Base-by-base conservation (phyloP, 2,888 invertebrate genomes). In the Yponomeuta evonymella region DNA sequence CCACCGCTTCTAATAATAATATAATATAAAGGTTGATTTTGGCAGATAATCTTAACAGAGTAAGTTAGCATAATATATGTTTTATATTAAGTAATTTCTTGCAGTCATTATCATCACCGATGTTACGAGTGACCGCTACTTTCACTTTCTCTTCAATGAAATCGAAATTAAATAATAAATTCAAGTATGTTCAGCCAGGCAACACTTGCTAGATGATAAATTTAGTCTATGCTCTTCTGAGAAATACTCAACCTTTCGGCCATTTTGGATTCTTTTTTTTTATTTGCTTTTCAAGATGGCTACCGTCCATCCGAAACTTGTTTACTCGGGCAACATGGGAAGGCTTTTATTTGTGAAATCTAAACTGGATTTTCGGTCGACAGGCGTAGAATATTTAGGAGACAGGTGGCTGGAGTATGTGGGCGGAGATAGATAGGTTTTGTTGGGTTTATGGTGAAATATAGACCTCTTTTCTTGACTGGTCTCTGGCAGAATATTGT, bases 261-360 rank as follows among this genome's bases (percentile, higher is more conserved):
- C 81, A 82, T 83, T 77, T 80, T 79, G 75, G 73, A 74, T 76
- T 43, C 43, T 43, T 43, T 43, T 36, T 36, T 43, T 73, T 69
- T 75, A 76, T 81, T 81, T 83, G 77, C 77, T 74, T 76, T 75
- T 74, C 78, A 81, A 80, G 77, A 82, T 82, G 82, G 83, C 83
- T 81, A 81, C 82, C 80, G 83, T 70, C 75, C 75, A 71, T 77
- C 75, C 73, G 43, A 43, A 75, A 78, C 75, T 74, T 76, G 76
- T 80, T 79, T 79, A 75, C 74, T 71, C 67, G 70, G 77, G 77
- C 76, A 79, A 79, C 73, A 79, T 77, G 48, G 23, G 36, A 11
- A 63, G 63, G 33, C 36, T 62, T 69, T 70, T 67, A 67, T 67
- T 63, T 74, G 69, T 71, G 69, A 70, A 72, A 72, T 72, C 70